phyloP scores from a whole-genome alignment of 1,140 invertebrate species.

The Polyergus mexicanus region DNA sequence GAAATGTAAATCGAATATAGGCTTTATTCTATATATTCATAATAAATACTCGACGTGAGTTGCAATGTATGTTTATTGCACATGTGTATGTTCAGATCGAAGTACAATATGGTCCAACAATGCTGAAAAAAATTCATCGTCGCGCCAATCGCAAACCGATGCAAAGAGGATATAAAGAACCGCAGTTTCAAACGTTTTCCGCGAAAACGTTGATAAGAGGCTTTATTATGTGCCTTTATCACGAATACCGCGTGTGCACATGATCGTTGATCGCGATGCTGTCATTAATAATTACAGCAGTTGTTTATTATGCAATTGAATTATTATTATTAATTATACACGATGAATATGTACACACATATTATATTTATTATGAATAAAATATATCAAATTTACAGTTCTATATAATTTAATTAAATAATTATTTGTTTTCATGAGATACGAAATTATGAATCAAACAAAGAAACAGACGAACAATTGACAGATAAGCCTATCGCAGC shows the following conservation, averaged over 20 bases:
- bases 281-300: not conserved
- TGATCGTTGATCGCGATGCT: slow-evolving; percentile 13
- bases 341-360: too few relatives aligned
- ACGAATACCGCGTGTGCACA: not conserved
- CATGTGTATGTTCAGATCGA: not conserved
- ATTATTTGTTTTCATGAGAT: slow-evolving; percentile 20
- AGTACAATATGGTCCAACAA: not conserved
- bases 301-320: slow-evolving; percentile 14
- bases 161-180: slow-evolving; percentile 41
- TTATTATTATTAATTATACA: not conserved
- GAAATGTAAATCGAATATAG: not conserved
- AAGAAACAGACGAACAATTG: not conserved
- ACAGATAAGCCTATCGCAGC: slow-evolving; percentile 7
- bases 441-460: not conserved
- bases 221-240: slow-evolving; percentile 36
- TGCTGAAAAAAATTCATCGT: slow-evolving; percentile 45
- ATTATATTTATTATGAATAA: not conserved
- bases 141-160: not conserved
- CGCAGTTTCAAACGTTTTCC: slow-evolving; percentile 39
- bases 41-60: not conserved
- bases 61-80: not conserved
- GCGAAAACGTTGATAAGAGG: slow-evolving; percentile 35
- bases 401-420: not conserved
- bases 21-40: not conserved
- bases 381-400: not conserved